Evolutionary conservation across 2,888 invertebrate species (phyloP), one percentile per base, ranked within the genome.

Genomic region (Linyphia triangularis): DNA sequence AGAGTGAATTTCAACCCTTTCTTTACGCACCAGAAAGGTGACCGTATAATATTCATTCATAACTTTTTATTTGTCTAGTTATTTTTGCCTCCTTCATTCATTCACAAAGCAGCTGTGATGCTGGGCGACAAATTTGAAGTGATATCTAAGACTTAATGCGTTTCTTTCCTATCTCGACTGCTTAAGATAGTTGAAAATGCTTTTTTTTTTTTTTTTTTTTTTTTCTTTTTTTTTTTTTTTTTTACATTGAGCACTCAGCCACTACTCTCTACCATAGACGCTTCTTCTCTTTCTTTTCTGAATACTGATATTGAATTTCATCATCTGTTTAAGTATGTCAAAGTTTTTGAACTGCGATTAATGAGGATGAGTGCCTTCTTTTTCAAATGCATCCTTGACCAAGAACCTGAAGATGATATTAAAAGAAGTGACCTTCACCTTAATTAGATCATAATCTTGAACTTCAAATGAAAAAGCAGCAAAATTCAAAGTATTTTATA

Each of bases 291-390:
- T 51, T 51, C 51, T n/a, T n/a, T 16, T 22, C 13, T 33, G 9
- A 59, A 63, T 28, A 59, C 70, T 85, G 78, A 78, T 78, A 73
- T 88, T 75, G 85, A 67, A 30, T 67, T 16, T 16, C 59, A 28
- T 82, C 85, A 86, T 86, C 85, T 86, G 85, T 65, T 79, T 65
- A 19, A 57, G 28, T 40, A 30, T 63, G 79, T 86, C 85, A 86
- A 63, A 16, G 43, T 57, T 28, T 85, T 65, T 63, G 63, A 24
- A 51, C 72, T 72, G 13, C n/a, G 33, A 9, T 43, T 69, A 57
- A 51, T 86, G 19, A 51, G 30, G 19, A 26, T 16, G 57, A 4
- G 28, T 30, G 4, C 0, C 26, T 26, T 82, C 22, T 43, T 73
- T 73, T 70, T 57, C 19, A n/a, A 24, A 67, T 28, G 26, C 81